phyloP scores from a whole-genome alignment of 2,888 invertebrate species.

The Drosophila seclusa region DNA sequence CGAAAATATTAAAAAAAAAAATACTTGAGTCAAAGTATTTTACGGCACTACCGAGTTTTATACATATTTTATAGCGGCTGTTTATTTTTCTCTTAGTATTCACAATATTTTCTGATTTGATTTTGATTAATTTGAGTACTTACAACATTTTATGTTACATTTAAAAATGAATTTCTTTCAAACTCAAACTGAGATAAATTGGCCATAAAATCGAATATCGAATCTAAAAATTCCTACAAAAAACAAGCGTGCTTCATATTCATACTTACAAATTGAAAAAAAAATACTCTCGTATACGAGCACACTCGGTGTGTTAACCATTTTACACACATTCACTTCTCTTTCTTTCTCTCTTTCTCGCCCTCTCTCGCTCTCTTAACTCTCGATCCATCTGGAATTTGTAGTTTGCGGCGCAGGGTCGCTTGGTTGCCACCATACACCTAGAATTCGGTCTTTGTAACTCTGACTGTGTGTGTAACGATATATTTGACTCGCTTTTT shows the following conservation, averaged over 20 bases:
- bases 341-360: constrained; percentile 65
- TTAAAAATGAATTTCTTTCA: constrained; percentile 82
- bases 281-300: constrained; percentile 9
- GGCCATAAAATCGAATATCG: constrained; percentile 46
- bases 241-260: constrained; percentile 47
- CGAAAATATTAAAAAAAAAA: neutral
- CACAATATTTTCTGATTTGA: neutral
- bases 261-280: constrained; percentile 14
- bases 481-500: constrained; percentile 84
- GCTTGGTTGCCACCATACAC: constrained; percentile 84
- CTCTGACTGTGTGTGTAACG: constrained; percentile 84
- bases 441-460: constrained; percentile 85
- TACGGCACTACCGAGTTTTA: constrained; percentile 28
- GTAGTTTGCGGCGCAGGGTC: constrained; percentile 83
- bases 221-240: constrained; percentile 26
- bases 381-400: constrained; percentile 60
- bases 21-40: constrained; percentile 19
- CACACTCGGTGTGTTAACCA: constrained; percentile 45
- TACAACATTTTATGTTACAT: constrained; percentile 56
- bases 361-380: constrained; percentile 52
- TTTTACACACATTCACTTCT: constrained; percentile 69
- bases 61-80: constrained; percentile 42
- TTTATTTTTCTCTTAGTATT: constrained; percentile 3
- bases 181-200: constrained; percentile 81
- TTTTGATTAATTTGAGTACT: constrained; percentile 7